Percentiles rank a stretch among this genome's conserved stretches.
phyloP scores from a whole-genome alignment of 2,113 vertebrate species.

The Cisticola juncidis region DNA sequence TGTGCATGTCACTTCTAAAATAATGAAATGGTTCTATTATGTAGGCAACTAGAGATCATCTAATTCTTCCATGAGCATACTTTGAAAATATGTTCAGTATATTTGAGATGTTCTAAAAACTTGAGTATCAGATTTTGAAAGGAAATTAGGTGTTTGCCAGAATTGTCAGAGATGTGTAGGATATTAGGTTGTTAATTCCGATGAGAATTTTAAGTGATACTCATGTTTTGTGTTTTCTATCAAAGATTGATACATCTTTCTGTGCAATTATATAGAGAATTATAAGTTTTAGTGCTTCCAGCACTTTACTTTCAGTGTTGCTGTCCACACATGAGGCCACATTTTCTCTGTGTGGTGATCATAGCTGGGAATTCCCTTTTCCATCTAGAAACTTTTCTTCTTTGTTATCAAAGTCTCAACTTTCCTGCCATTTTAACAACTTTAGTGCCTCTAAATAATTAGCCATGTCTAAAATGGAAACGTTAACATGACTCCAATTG shows the following conservation, averaged over 20 bases:
- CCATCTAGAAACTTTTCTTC: background rate
- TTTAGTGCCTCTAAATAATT: background rate
- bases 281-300: background rate
- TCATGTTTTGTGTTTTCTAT: background rate
- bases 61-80: background rate
- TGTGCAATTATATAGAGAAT: background rate
- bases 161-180: background rate
- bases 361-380: background rate
- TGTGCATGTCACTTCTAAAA: background rate
- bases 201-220: background rate
- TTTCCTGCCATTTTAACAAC: background rate
- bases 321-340: background rate
- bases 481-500: background rate
- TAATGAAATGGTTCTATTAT: background rate
- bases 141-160: background rate
- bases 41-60: background rate
- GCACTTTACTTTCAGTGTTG: background rate
- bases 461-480: background rate
- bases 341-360: background rate
- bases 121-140: background rate
- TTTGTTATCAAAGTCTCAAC: background rate
- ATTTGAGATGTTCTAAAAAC: background rate
- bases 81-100: background rate
- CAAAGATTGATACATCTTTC: background rate
- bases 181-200: background rate